Percentiles rank a stretch among this genome's conserved stretches.
These are phyloP conservation scores for Salvelinus namaycush DNA, from an alignment of 2,113 vertebrate species.

Conservation along the genomic window DNA sequence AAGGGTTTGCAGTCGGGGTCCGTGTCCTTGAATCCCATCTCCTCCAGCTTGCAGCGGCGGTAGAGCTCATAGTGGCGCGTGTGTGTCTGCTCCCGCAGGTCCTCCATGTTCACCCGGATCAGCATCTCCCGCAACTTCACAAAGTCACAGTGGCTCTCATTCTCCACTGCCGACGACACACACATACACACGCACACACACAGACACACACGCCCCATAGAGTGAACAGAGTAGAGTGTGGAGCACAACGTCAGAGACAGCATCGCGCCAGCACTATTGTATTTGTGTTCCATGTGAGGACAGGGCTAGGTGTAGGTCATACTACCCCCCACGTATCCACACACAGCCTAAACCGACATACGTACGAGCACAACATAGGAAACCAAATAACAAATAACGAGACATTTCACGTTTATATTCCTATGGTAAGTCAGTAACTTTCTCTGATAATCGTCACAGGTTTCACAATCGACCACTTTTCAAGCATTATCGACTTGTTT, in stretches of 20 bases:
- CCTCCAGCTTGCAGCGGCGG: slow-evolving; percentile 95
- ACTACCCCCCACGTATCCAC: not conserved
- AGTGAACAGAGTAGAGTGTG: not conserved
- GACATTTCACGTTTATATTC: not conserved
- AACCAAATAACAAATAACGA: not conserved
- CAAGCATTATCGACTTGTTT: slow-evolving; percentile 5
- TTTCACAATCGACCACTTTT: too few relatives aligned
- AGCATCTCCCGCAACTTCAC: slow-evolving; percentile 98
- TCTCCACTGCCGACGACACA: slow-evolving; percentile 83
- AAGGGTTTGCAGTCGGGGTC: slow-evolving; percentile 98
- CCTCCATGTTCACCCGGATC: slow-evolving; percentile 98
- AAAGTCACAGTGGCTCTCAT: slow-evolving; percentile 96
- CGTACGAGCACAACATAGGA: not conserved
- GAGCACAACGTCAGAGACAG: slow-evolving; percentile 28
- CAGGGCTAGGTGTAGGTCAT: not conserved
- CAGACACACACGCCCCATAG: slow-evolving; percentile 1
- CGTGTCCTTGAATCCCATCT: slow-evolving; percentile 99
- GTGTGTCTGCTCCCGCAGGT: slow-evolving; percentile 96
- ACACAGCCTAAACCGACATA: not conserved
- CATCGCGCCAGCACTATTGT: slow-evolving; percentile 12
- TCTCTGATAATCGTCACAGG: not conserved
- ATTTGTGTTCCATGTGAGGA: slow-evolving; percentile 12
- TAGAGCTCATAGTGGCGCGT: slow-evolving; percentile 96
- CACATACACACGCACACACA: not conserved
- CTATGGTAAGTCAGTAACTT: not conserved